These are phyloP conservation scores for Phasianus colchicus DNA, from an alignment of 2,113 vertebrate genomes.

Conservation along the genomic window DNA sequence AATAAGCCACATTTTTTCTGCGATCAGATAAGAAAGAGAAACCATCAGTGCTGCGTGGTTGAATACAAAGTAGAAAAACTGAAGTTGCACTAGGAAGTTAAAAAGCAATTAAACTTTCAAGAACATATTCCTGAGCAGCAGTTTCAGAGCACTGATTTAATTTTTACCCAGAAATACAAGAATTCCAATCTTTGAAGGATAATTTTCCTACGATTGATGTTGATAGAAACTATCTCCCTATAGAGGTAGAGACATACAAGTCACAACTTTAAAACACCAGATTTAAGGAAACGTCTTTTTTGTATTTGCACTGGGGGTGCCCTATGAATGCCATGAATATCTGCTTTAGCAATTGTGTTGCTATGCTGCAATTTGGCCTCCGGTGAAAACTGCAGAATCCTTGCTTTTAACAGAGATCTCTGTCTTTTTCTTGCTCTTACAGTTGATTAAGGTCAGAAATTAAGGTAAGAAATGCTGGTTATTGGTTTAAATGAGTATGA, in stretches of 20 bases:
- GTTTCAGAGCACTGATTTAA: background rate
- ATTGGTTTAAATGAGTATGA: background rate
- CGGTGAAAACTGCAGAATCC: background rate
- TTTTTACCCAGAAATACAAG: background rate
- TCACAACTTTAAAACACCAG: background rate
- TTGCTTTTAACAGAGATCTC: background rate
- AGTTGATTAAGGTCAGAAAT: background rate
- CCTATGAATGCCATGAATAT: background rate
- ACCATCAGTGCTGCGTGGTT: background rate
- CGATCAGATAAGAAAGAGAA: slow-evolving; percentile 53
- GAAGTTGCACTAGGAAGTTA: background rate
- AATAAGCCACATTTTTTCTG: slow-evolving; percentile 3
- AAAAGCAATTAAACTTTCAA: slow-evolving; percentile 37
- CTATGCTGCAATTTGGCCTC: background rate
- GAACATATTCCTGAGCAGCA: background rate
- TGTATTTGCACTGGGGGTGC: background rate
- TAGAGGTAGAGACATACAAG: background rate
- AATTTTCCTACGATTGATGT: background rate
- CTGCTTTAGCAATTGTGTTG: background rate
- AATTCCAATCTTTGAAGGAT: background rate
- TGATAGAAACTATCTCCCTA: background rate
- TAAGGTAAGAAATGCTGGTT: background rate
- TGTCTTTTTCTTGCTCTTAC: accelerated
- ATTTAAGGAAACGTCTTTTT: background rate
- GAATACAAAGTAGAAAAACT: background rate